Evolutionary conservation across 2,888 invertebrate species (phyloP), one percentile per base, ranked within the genome.

Genomic region (Archaeoteleia sp.): DNA sequence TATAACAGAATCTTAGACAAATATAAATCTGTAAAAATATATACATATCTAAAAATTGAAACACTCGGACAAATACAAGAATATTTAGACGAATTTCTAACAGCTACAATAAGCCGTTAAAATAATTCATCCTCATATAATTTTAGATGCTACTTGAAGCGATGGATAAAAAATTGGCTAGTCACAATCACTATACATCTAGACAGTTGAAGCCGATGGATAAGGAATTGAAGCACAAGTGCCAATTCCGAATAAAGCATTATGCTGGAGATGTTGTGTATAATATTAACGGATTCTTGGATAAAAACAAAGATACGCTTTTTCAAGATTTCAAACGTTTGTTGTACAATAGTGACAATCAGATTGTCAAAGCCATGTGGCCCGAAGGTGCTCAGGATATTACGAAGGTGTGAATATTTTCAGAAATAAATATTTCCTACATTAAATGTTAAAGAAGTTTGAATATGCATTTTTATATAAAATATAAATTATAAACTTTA

Each of bases 181-280:
- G 89, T 14, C 97, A 98, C 88, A 90, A 93, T 57, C 97, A 98
- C 85, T 99, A 95, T 87, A 92, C 93, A 23, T 96, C 95, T 67
- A 88, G 95, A 6, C 95, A 94, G 86, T 87, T 93, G 76, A 92
- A 92, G 80, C 94, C 95, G 2, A 88, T 91, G 29, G 95, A 95
- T 80, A 95, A 95, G 86, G 91, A 90, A 68, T 85, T 95, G 29
- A 89, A 90, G 73, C 95, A 95, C 80, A 90, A 90, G 77, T 89
- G 91, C 76, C 91, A 95, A 82, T 95, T 95, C 82, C 89, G 93
- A 71, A 91, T 95, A 71, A 94, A 91, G 8, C 98, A 98, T 85
- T 98, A 98, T 85, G 98, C 98, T 0, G 98, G 98, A 2, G 96
- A 97, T 81, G 98, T 98, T 17, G 93, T 94, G 8, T 98, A 98